These are phyloP conservation scores for Motacilla tschutschensis DNA, from an alignment of 2,113 vertebrate genomes.

Conservation along the genomic window DNA sequence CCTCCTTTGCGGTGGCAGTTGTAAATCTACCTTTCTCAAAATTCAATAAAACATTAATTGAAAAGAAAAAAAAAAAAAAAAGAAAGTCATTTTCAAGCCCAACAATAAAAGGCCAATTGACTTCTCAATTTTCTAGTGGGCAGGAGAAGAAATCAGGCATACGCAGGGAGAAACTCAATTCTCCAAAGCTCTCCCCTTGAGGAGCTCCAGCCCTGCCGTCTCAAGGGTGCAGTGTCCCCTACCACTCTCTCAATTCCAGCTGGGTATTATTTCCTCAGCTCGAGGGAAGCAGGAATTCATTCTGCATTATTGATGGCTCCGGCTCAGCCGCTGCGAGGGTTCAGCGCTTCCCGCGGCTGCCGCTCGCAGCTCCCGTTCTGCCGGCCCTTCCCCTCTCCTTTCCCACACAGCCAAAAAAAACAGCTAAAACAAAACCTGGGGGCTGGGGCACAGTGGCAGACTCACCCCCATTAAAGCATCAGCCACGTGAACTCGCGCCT, in stretches of 20 bases:
- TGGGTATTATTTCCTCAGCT: conserved; percentile 40
- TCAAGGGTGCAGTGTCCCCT: conserved; percentile 55
- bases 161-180: conserved; percentile 44
- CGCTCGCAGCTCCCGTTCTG: neutral
- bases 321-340: neutral
- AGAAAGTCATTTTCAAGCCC: conserved; percentile 7
- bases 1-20: neutral
- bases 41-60: conserved; percentile 61
- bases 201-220: neutral
- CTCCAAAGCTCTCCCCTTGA: conserved; percentile 20
- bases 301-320: conserved; percentile 52
- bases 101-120: conserved; percentile 62
- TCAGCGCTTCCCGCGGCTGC: neutral
- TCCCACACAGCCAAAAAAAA: neutral
- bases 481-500: rapidly evolving
- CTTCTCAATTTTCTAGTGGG: conserved; percentile 52
- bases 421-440: neutral
- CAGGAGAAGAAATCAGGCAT: conserved; percentile 20
- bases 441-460: rapidly evolving
- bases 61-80: neutral
- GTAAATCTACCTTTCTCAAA: conserved; percentile 54
- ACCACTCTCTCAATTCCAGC: neutral
- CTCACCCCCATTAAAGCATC: rapidly evolving
- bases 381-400: neutral
- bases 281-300: conserved; percentile 37